Conservation (phyloP, 2,113 vertebrate genomes). For the Hemichromis elongatus region DNA sequence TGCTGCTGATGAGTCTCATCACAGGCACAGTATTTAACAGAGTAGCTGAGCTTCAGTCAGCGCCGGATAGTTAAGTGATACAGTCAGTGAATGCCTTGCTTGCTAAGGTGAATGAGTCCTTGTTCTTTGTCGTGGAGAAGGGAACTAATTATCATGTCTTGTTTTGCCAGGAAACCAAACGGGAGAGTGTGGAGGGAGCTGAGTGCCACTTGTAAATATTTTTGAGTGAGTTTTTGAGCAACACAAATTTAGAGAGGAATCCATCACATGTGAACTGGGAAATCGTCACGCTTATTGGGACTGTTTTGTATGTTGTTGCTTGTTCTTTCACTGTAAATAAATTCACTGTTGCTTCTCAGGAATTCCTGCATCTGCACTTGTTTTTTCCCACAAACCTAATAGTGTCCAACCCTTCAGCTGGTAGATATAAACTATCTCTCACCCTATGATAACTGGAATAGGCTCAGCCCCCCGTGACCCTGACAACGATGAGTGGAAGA, state of each 20-base stretch:
- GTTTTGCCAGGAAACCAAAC: background rate
- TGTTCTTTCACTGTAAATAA: background rate
- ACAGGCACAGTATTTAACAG: background rate
- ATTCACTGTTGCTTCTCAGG: background rate
- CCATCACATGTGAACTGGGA: too few relatives aligned
- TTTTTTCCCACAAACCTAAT: background rate
- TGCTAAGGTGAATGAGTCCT: background rate
- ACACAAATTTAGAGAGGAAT: too few relatives aligned
- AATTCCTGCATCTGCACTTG: background rate
- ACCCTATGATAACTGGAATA: background rate
- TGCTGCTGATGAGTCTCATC: background rate
- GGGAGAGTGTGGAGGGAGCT: too few relatives aligned
- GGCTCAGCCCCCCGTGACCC: background rate
- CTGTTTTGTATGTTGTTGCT: background rate
- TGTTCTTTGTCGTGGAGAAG: background rate
- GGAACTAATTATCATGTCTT: background rate
- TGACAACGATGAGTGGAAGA: background rate
- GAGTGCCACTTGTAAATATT: too few relatives aligned
- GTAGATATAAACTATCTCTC: background rate
- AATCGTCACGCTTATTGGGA: too few relatives aligned
- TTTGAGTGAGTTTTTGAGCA: too few relatives aligned
- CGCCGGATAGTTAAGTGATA: background rate
- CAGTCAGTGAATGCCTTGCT: background rate
- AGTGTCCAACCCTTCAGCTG: background rate
- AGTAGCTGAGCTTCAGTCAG: background rate